Evolutionary conservation across 2,888 invertebrate species (phyloP).

Genomic region (Ectemnius continuus): DNA sequence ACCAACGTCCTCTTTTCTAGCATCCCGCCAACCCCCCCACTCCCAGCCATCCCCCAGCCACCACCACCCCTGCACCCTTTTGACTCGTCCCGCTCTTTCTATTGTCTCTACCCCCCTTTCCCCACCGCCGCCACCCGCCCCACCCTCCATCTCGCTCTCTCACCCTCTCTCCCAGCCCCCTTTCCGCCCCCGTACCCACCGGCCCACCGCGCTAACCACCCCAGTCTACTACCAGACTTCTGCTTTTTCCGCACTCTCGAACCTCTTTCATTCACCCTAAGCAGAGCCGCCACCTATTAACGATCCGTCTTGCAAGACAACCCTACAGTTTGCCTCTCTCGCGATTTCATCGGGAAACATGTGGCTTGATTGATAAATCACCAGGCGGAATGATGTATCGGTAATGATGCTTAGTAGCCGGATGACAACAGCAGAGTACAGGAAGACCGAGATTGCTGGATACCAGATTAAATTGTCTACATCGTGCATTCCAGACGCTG

Average conservation of each 20-base stretch:
- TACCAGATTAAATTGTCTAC: not conserved
- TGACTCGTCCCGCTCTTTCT: slow-evolving; percentile 49
- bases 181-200: not conserved
- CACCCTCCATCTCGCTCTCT: slow-evolving; percentile 8
- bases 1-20: slow-evolving; percentile 25
- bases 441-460: not conserved
- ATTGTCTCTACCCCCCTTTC: slow-evolving; percentile 27
- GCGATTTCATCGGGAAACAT: not conserved
- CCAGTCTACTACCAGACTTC: slow-evolving; percentile 1
- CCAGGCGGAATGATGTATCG: not conserved
- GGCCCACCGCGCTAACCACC: slow-evolving; percentile 9
- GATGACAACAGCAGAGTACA: not conserved
- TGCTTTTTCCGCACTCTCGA: not conserved
- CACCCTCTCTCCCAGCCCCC: slow-evolving; percentile 15
- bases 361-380: not conserved
- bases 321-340: not conserved
- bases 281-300: not conserved
- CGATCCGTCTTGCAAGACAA: not conserved
- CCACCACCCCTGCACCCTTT: slow-evolving; percentile 31
- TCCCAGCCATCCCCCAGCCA: not conserved
- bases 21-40: slow-evolving; percentile 18
- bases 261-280: not conserved
- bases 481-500: not conserved
- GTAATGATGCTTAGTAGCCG: not conserved
- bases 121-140: slow-evolving; percentile 20